phyloP scores from a whole-genome alignment of 2,888 invertebrate genomes.

The Dryococelus australis region DNA sequence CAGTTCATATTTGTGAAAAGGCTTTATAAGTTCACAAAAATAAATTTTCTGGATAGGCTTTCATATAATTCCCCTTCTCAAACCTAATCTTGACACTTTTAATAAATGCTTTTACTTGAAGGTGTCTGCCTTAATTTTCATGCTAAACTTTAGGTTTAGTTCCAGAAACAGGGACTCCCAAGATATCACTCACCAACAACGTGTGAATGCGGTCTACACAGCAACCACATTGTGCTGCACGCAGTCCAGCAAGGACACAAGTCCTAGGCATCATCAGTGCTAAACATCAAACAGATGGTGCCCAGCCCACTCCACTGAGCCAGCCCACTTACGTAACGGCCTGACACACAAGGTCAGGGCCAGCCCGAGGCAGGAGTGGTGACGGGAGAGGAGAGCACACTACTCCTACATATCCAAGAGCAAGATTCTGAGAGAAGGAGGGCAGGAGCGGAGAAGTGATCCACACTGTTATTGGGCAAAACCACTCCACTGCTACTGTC shows the following conservation, averaged over 20 bases:
- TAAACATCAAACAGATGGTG: constrained; percentile 18
- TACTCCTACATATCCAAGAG: background rate
- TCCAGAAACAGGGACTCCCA: no score
- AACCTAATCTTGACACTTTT: no score
- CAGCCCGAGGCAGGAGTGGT: background rate
- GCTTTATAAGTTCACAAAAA: no score
- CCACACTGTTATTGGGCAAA: constrained; percentile 4
- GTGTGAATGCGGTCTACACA: background rate
- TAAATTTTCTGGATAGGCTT: no score
- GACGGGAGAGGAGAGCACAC: background rate
- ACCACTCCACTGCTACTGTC: background rate
- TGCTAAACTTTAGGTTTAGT: no score
- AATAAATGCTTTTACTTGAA: no score
- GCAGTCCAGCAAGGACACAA: background rate
- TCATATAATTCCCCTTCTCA: no score
- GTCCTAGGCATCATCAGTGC: background rate
- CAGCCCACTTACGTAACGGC: constrained; percentile 7
- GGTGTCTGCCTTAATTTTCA: no score
- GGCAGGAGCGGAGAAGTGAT: background rate
- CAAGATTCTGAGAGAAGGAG: background rate
- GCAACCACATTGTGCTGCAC: background rate
- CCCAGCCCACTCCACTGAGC: background rate
- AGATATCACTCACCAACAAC: background rate
- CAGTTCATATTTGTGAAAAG: no score
- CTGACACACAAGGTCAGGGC: constrained; percentile 24